Percentiles rank a stretch among this genome's conserved stretches.
These are phyloP conservation scores for Trisateles emortualis DNA, from an alignment of 2,888 invertebrate species.

Conservation along the genomic window DNA sequence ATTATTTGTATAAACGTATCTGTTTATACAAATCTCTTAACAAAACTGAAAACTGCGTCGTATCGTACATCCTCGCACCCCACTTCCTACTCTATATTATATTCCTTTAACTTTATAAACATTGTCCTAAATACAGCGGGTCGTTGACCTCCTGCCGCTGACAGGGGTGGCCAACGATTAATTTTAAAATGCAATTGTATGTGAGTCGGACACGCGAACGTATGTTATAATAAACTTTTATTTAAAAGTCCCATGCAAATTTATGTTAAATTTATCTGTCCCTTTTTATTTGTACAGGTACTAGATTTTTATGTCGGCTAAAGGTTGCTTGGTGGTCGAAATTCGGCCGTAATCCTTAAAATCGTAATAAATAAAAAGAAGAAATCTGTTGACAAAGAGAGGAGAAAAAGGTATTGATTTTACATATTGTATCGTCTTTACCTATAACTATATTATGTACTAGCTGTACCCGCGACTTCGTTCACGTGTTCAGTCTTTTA, in stretches of 20 bases:
- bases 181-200: conserved; percentile 80
- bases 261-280: conserved; percentile 9
- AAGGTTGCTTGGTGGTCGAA: no score
- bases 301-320: no score
- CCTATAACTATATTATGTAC: no score
- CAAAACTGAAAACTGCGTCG: conserved; percentile 48
- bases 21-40: not conserved
- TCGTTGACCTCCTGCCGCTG: conserved; percentile 74
- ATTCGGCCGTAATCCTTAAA: no score
- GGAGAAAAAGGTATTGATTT: no score
- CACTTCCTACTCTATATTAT: conserved; percentile 68
- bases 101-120: conserved; percentile 72
- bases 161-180: conserved; percentile 80
- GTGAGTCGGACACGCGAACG: conserved; percentile 71
- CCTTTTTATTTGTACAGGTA: not conserved
- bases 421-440: no score
- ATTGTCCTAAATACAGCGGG: conserved; percentile 78
- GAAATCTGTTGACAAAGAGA: no score
- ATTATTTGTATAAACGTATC: no score
- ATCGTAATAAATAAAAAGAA: no score
- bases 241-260: conserved; percentile 27
- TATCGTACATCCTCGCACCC: conserved; percentile 59
- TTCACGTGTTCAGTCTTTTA: no score
- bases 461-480: no score
- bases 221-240: conserved; percentile 46